A percentile compares a stretch with the other conserved stretches of the same genome.
Conservation (phyloP, 1,140 invertebrate genomes). For the Leptinotarsa defecta region DNA sequence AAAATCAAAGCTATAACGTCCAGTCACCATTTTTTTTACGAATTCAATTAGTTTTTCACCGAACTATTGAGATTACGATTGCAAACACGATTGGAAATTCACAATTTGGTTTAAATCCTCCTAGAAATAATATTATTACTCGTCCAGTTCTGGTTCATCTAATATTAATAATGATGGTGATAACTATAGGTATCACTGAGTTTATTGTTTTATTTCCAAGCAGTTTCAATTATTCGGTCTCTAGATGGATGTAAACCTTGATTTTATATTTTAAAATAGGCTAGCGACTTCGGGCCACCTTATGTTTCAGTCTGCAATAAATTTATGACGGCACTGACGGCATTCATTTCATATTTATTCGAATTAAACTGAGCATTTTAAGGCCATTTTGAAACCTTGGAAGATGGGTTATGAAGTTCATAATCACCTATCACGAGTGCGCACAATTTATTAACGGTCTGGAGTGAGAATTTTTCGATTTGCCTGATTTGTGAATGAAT, state of each 20-base stretch:
- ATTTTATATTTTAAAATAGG: background rate
- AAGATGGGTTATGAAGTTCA: constrained; percentile 37
- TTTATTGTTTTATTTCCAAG: too few relatives aligned
- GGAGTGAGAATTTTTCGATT: constrained; percentile 9
- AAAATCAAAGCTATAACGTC: background rate
- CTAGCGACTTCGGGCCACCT: constrained; percentile 42
- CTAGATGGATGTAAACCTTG: background rate
- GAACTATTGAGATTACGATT: background rate
- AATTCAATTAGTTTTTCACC: background rate
- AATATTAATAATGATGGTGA: background rate
- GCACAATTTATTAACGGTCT: background rate
- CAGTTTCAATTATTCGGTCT: background rate
- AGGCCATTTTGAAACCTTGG: constrained; percentile 50
- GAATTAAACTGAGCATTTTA: constrained; percentile 46
- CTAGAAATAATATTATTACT: background rate
- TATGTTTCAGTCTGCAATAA: constrained; percentile 29
- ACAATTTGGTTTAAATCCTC: background rate
- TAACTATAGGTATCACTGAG: background rate
- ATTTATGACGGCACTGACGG: constrained; percentile 35
- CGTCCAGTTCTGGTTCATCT: background rate
- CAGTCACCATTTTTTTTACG: background rate
- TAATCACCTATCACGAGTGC: background rate
- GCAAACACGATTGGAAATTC: background rate
- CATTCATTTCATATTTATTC: constrained; percentile 39
- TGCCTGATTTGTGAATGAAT: background rate